Percentiles rank a stretch among this genome's conserved stretches.
phyloP scores from a whole-genome alignment of 2,888 invertebrate species.

The Parapristionchus giblindavisi region DNA sequence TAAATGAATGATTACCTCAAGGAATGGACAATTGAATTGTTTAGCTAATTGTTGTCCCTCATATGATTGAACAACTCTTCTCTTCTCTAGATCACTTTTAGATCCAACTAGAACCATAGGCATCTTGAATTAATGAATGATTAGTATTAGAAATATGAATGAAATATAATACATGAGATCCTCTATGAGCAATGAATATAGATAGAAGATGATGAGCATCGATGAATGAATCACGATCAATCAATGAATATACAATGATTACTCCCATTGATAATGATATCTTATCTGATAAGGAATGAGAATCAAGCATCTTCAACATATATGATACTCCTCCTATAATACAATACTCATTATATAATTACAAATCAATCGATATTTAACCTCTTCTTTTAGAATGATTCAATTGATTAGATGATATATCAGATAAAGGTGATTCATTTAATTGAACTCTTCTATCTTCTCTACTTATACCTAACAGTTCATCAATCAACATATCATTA shows the following conservation, averaged over 20 bases:
- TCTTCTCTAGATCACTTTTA: conserved; percentile 34
- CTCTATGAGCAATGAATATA: neutral
- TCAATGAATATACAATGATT: conserved; percentile 23
- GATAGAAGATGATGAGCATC: neutral
- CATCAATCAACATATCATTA: conserved; percentile 32
- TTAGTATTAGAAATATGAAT: neutral
- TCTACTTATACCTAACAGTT: neutral
- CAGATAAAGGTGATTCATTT: neutral
- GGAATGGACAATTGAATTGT: conserved; percentile 27
- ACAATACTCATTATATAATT: neutral
- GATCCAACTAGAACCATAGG: conserved; percentile 28
- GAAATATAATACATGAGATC: neutral
- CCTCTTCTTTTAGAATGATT: neutral
- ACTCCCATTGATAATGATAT: neutral
- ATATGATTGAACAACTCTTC: conserved; percentile 25
- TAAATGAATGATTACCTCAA: conserved; percentile 1
- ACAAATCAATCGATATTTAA: neutral
- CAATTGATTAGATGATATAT: neutral
- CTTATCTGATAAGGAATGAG: neutral
- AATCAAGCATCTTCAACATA: conserved; percentile 32
- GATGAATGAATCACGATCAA: conserved; percentile 29
- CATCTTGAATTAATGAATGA: neutral
- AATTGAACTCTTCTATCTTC: neutral
- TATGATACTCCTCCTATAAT: conserved; percentile 10
- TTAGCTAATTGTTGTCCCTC: conserved; percentile 33